phyloP scores from a whole-genome alignment of 1,140 invertebrate species.

The Acromyrmex charruanus region DNA sequence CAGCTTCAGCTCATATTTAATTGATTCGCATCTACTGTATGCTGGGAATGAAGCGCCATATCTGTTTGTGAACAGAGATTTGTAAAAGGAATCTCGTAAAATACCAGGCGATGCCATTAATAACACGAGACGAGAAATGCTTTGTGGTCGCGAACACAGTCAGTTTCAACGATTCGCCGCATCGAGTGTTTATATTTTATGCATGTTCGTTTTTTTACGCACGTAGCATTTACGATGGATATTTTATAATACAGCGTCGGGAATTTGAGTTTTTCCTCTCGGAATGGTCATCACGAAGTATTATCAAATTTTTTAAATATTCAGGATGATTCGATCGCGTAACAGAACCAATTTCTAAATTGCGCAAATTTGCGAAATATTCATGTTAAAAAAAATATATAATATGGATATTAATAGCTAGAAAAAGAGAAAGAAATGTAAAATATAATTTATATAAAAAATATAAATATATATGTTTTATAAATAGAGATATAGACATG shows the following conservation, averaged over 20 bases:
- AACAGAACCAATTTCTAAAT: slow-evolving; percentile 46
- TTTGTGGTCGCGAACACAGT: slow-evolving; percentile 53
- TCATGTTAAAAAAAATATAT: background rate
- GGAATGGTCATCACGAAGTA: background rate
- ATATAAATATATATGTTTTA: background rate
- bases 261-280: slow-evolving; percentile 38
- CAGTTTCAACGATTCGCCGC: slow-evolving; percentile 44
- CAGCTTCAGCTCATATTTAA: slow-evolving; percentile 72
- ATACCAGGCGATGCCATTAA: slow-evolving; percentile 73
- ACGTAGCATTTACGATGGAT: slow-evolving; percentile 43
- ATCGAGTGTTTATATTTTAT: slow-evolving; percentile 58
- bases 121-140: slow-evolving; percentile 72
- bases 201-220: slow-evolving; percentile 46
- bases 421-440: background rate
- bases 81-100: slow-evolving; percentile 69
- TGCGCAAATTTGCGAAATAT: slow-evolving; percentile 10
- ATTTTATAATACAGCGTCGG: slow-evolving; percentile 38
- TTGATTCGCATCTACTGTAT: slow-evolving; percentile 61
- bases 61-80: slow-evolving; percentile 73
- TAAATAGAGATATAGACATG: background rate
- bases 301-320: slow-evolving; percentile 51
- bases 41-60: slow-evolving; percentile 51
- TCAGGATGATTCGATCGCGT: background rate
- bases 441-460: slow-evolving; percentile 3
- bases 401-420: no score